Conservation (phyloP, 2,113 vertebrate species). For the Oxygymnocypris stewartii region DNA sequence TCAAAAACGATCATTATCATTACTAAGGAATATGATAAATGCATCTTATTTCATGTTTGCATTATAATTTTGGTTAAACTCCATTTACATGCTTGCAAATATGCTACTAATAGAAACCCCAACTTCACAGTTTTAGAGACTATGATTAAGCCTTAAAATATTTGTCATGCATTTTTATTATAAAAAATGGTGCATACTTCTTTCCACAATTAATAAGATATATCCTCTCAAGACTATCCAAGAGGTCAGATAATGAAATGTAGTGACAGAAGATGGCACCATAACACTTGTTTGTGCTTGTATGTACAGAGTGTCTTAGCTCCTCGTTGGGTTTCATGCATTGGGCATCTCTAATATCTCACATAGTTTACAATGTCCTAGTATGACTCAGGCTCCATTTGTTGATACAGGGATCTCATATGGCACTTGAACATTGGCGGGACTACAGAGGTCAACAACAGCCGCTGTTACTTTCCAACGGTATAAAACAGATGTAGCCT, state of each 20-base stretch:
- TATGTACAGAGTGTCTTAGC: neutral
- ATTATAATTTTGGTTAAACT: neutral
- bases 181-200: neutral
- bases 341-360: neutral
- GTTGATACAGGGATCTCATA: conserved; percentile 13
- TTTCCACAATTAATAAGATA: neutral
- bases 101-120: neutral
- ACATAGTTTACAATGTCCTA: conserved; percentile 2
- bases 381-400: neutral
- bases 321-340: neutral
- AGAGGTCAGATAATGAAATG: neutral
- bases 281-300: neutral
- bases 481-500: neutral
- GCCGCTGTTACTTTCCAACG: neutral
- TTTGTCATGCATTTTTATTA: neutral
- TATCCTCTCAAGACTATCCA: neutral
- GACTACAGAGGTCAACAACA: neutral
- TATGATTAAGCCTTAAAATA: neutral
- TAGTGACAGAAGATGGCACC: conserved; percentile 26
- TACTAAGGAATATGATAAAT: neutral
- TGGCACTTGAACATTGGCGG: neutral
- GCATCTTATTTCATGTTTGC: neutral
- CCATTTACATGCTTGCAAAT: neutral
- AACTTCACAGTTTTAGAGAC: neutral
- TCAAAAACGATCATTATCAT: neutral